These are phyloP conservation scores for Strongylocentrotus purpuratus DNA, from an alignment of 35 echinoderm and acorn worm genomes.

Conservation along the genomic window DNA sequence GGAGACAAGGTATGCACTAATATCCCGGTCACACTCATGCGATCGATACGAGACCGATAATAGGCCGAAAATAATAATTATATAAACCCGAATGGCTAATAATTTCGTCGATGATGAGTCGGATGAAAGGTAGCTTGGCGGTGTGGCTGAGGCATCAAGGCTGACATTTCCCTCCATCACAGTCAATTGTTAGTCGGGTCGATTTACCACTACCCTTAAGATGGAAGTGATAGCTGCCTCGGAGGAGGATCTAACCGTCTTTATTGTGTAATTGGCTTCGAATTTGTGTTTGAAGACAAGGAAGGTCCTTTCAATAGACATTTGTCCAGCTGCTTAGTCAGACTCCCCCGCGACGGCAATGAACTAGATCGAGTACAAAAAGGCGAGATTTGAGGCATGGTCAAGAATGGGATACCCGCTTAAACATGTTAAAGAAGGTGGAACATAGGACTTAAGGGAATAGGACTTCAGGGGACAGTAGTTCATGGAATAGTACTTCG, in stretches of 20 bases:
- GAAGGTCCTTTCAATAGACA: neutral
- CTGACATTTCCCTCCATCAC: neutral
- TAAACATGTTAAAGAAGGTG: neutral
- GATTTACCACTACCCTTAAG: neutral
- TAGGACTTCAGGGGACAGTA: neutral
- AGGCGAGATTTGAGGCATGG: neutral
- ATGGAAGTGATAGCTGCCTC: neutral
- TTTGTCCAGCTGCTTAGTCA: neutral
- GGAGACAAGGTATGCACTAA: neutral
- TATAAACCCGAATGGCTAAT: too few species aligned
- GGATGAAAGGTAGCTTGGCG: too few species aligned
- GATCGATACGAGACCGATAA: too few species aligned
- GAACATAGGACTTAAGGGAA: neutral
- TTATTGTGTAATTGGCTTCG: conserved; percentile 17
- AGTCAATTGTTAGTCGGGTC: neutral
- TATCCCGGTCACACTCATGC: too few species aligned
- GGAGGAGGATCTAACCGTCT: neutral
- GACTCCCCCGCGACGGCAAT: neutral
- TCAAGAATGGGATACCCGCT: neutral
- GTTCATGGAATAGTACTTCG: too few species aligned
- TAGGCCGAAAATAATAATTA: too few species aligned
- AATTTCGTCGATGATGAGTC: too few species aligned
- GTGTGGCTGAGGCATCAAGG: neutral
- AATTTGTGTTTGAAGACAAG: neutral
- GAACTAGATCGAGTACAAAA: neutral